Percentiles rank a stretch among this genome's conserved stretches.
These are phyloP conservation scores for Acipenser transmontanus DNA, from an alignment of 2,797 vertebrate genomes.

Conservation along the genomic window DNA sequence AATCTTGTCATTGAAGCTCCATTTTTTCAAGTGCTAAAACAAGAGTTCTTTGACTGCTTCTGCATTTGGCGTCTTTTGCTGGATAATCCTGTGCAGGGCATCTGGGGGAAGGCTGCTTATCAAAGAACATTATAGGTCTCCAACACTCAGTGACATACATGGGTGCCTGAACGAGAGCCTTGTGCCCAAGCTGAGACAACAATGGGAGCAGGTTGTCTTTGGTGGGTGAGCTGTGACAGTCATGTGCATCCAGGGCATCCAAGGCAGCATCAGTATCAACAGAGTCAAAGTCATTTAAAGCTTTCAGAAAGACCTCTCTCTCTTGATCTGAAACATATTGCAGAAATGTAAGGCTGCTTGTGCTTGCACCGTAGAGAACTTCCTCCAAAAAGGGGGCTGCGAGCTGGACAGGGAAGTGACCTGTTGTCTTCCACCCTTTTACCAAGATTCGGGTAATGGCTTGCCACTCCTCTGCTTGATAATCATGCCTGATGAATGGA, in stretches of 20 bases:
- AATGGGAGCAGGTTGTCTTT: slow-evolving; percentile 22
- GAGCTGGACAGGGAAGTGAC: slow-evolving; percentile 24
- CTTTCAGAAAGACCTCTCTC: slow-evolving; percentile 8
- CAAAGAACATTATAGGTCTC: slow-evolving; percentile 20
- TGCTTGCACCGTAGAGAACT: slow-evolving; percentile 15
- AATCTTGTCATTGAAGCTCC: too few species aligned
- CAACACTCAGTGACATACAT: slow-evolving; percentile 30
- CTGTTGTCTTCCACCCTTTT: slow-evolving; percentile 15
- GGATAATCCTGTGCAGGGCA: slow-evolving; percentile 3
- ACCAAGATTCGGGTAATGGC: too few species aligned
- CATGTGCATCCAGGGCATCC: slow-evolving; percentile 22
- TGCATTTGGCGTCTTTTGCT: slow-evolving; percentile 17
- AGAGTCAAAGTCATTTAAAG: slow-evolving; percentile 19
- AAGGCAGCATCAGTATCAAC: slow-evolving; percentile 17
- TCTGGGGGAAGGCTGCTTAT: slow-evolving; percentile 10
- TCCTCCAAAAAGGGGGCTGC: slow-evolving; percentile 23
- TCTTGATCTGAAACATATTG: slow-evolving; percentile 18
- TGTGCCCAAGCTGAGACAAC: slow-evolving; percentile 27
- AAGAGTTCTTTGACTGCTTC: slow-evolving; percentile 20
- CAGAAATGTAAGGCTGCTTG: slow-evolving; percentile 21
- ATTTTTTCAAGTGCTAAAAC: too few species aligned
- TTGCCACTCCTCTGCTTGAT: too few species aligned
- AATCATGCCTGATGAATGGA: too few species aligned
- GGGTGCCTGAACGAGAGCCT: slow-evolving; percentile 24
- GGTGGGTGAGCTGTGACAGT: slow-evolving; percentile 21